Percentiles rank a stretch among this genome's conserved stretches.
Conservation (phyloP, 1,140 invertebrate genomes). For the Prorops nasuta region DNA sequence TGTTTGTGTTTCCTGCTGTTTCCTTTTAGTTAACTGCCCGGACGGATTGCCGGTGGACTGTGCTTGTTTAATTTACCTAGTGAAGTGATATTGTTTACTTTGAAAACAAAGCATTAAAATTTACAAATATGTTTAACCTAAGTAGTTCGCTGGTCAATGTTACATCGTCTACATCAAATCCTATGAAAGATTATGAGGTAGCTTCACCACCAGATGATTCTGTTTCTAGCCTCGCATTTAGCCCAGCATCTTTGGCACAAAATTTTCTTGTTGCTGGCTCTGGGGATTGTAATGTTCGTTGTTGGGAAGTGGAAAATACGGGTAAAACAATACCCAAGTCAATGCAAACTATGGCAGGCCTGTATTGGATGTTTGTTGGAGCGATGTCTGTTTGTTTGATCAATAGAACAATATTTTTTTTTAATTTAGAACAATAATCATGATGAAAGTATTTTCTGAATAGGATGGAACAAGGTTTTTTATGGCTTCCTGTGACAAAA, state of each 20-base stretch:
- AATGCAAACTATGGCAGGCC: slow-evolving; percentile 92
- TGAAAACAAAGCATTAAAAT: no score
- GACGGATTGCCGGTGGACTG: no score
- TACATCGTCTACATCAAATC: slow-evolving; percentile 62
- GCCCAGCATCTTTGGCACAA: slow-evolving; percentile 79
- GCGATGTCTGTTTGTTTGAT: slow-evolving; percentile 87
- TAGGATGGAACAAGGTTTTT: slow-evolving; percentile 95
- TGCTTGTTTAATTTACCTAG: no score
- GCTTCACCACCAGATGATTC: slow-evolving; percentile 94
- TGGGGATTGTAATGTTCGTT: slow-evolving; percentile 95
- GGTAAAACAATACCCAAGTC: slow-evolving; percentile 97
- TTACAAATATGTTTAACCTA: slow-evolving; percentile 51
- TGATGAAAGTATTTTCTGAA: slow-evolving; percentile 2
- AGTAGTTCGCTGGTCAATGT: slow-evolving; percentile 43
- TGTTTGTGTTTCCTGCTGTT: no score
- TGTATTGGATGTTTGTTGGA: slow-evolving; percentile 93
- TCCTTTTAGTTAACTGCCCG: no score
- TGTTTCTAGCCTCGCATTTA: slow-evolving; percentile 90
- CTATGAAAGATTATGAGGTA: slow-evolving; percentile 94
- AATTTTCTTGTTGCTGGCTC: slow-evolving; percentile 94
- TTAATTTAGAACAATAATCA: no score
- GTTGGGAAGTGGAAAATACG: slow-evolving; percentile 94
- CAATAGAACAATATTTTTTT: no score
- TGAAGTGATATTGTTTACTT: no score
- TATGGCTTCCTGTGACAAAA: slow-evolving; percentile 97